Evolutionary conservation across 2,888 invertebrate species (phyloP), one percentile per base, ranked within the genome.

Genomic region (Epirrita christyi): DNA sequence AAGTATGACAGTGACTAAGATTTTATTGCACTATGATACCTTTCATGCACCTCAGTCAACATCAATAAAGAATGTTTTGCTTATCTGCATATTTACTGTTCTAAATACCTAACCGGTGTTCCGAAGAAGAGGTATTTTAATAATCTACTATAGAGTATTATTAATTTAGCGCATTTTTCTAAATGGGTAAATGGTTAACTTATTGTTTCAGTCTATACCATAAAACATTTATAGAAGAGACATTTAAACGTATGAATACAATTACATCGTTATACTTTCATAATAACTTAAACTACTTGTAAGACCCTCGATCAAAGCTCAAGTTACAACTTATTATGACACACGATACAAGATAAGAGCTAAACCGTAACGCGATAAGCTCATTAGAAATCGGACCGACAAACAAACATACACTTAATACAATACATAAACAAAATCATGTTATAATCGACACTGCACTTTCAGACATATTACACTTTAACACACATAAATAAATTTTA

Each of bases 291-390:
- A 34, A 32, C 7, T 21, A 13, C 37, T 51, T 37, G 51, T 44
- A 46, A 52, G 41, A 53, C 52, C 45, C 38, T 52, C 45, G 45
- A 61, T 63, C 64, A 44, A 66, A 63, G 59, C 66, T 62, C 64
- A 46, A 45, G 38, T 64, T 59, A 59, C 61, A 56, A 43, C 45
- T 50, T 46, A 51, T 46, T 48, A 49, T 61, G 66, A 64, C 60
- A 67, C 47, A 54, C 59, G 63, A 63, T 65, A 64, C 55, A 41
- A 70, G 71, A 75, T 73, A 73, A 78, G 71, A 74, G 68, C 61
- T 58, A 68, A 62, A 67, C 60, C 57, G 74, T 70, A 76, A 80
- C 68, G 55, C 66, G 78, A 80, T 79, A 82, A 78, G 74, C 72
- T 66, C 70, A 75, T 78, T 73, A 74, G 70, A 70, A 76, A 76